Percentiles rank a stretch among this genome's conserved stretches.
These are phyloP conservation scores for Saccopteryx leptura DNA, from an alignment of 2,113 vertebrate genomes.

Conservation along the genomic window DNA sequence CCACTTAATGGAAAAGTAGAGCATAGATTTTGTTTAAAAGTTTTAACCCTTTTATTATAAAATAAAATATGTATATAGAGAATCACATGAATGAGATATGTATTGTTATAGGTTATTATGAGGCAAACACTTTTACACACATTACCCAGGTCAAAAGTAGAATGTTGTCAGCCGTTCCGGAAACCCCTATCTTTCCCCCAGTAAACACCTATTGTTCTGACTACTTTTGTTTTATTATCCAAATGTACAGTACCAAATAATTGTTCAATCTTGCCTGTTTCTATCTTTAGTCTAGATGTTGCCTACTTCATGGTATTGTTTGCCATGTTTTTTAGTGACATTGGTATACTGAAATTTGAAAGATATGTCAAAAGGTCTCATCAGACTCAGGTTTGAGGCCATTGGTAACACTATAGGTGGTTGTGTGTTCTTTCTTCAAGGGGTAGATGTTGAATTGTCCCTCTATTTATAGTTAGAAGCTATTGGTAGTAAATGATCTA, in stretches of 20 bases:
- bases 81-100: background rate
- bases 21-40: background rate
- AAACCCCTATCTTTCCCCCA: background rate
- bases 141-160: background rate
- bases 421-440: background rate
- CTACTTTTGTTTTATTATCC: background rate
- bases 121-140: background rate
- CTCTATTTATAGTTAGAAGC: background rate
- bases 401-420: background rate
- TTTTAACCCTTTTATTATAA: background rate
- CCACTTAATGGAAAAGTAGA: background rate
- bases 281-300: background rate
- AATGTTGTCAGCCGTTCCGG: background rate
- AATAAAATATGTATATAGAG: background rate
- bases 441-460: background rate
- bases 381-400: background rate
- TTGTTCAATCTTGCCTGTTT: background rate
- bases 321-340: background rate
- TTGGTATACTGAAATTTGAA: background rate
- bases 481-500: background rate
- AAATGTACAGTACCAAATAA: background rate
- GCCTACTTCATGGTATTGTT: background rate
- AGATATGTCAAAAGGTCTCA: background rate
- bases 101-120: background rate
- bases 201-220: background rate